Evolutionary conservation across 2,888 invertebrate genomes (phyloP), one percentile per base, ranked within the genome.

Genomic region (Melipona bicolor): DNA sequence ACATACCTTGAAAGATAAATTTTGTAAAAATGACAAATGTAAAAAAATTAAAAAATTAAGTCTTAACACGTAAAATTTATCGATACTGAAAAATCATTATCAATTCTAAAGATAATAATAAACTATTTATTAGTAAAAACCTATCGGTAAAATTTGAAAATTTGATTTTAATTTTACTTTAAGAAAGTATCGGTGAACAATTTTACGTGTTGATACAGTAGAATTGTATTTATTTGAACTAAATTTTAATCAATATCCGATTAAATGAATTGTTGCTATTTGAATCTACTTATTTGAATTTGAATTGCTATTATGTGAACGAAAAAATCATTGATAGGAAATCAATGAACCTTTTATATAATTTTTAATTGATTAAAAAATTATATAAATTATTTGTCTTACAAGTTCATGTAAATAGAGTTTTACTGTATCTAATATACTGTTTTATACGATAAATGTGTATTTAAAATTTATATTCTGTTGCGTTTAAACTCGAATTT

Each of bases 381-480:
- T 43, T 11, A 43, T 43, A 43, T 43, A 43, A 43, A 43, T 43
- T 43, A 43, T 43, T 43, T 43, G 43, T 9, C 9, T 43, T 43
- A 11, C 43, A 43, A 43, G 43, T 43, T 43, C 11, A 43, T 9
- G 2, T 43, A 43, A 43, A 43, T 43, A 9, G 43, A 56, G 19
- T 68, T 80, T 43, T 32, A 15, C 52, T 43, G 24, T 62, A 43
- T 17, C 13, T n/a, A 32, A 21, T 54, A 32, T 19, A 36, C n/a
- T 21, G 17, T 36, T 3, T 17, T 21, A 3, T 52, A 50, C 13
- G 11, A 17, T 61, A 32, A 49, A 4, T 19, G 54, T 21, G 43
- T 54, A 62, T 67, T 61, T 56, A 73, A 65, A 76, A 69, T 61
- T 43, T 19, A 52, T n/a, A 68, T 67, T 65, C 56, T 27, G 32